Percentiles rank a stretch among this genome's conserved stretches.
phyloP scores from a whole-genome alignment of 1,140 invertebrate species.

The Anastatus disparis region DNA sequence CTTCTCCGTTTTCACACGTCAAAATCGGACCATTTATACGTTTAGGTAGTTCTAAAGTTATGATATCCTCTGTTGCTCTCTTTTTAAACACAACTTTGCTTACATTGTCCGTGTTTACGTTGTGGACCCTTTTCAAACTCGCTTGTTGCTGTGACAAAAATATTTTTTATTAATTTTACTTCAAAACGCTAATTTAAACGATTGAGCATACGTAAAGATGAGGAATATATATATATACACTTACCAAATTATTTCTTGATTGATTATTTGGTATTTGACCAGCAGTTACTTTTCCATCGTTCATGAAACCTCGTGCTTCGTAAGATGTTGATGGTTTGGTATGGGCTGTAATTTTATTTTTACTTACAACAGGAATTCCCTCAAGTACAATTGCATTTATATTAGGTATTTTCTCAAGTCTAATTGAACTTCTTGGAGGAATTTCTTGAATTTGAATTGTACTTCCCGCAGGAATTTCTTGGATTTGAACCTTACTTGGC shows the following conservation, averaged over 20 bases:
- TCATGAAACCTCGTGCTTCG: not conserved
- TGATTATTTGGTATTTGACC: not conserved
- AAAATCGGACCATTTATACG: not conserved
- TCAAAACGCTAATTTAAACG: not conserved
- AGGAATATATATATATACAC: not conserved
- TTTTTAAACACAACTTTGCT: conserved; percentile 1
- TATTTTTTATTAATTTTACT: not conserved
- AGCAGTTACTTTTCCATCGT: conserved; percentile 6
- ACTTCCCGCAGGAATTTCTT: too few species aligned
- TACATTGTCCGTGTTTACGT: not conserved
- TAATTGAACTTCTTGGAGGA: too few species aligned
- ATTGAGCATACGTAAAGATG: not conserved
- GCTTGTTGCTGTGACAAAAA: conserved; percentile 10
- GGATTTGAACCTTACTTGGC: too few species aligned
- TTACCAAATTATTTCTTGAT: conserved; percentile 7
- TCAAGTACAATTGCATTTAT: too few species aligned
- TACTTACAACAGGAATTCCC: not conserved
- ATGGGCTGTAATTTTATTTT: not conserved
- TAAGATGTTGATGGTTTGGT: not conserved
- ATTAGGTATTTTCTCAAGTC: too few species aligned
- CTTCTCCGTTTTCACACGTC: conserved; percentile 5
- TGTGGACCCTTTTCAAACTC: conserved; percentile 15
- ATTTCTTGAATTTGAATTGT: too few species aligned
- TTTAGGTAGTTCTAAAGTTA: conserved; percentile 1
- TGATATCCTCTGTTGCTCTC: not conserved